Base-by-base conservation (phyloP, 2,888 invertebrate genomes). In the Stenurella melanura region DNA sequence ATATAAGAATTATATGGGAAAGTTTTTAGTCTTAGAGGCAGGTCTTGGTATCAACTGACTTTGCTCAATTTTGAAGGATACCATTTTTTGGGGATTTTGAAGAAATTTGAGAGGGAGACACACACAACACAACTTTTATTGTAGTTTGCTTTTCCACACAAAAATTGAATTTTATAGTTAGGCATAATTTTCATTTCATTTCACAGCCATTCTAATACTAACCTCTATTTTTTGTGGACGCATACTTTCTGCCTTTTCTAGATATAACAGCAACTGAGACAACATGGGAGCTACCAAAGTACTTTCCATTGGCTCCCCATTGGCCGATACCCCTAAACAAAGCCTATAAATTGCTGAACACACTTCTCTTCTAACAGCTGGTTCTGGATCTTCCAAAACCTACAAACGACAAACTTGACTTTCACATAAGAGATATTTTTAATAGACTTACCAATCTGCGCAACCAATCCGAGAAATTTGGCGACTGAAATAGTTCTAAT, bases 281-380 rank as follows among this genome's bases (percentile, higher is more conserved):
- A 97, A 89, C 89, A 97, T 92, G 50, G 97, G 96, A 68, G 95
- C 95, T 75, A 95, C 91, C 56, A 95, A 91, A 38, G 92, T 92
- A 73, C 93, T 92, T 78, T 93, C 93, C 38, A 87, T 83, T 1
- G 89, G 89, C 34, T 91, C 90, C 0, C 86, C 85, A 73, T 80
- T 85, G 0, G 87, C 85, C 0, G 90, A 89, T 71, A 92, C 93
- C 0, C 96, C 96, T 76, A 96, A 90, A 88, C 97, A 97, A 68
- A 97, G 91, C 68, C 96, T 93, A 89, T 98, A 97, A n/a, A 98
- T 91, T 0, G 97, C 97, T 70, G 96, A 96, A 88, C 97, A 97
- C 0, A 96, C 96, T 89, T 98, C 98, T 72, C 97, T 93, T 17
- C 98, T 92, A 0, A 98, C 97, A 81, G 96, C 92, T 0, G 97